Evolutionary conservation across 2,113 vertebrate species (phyloP).

Genomic region (Siphamia tubifer): DNA sequence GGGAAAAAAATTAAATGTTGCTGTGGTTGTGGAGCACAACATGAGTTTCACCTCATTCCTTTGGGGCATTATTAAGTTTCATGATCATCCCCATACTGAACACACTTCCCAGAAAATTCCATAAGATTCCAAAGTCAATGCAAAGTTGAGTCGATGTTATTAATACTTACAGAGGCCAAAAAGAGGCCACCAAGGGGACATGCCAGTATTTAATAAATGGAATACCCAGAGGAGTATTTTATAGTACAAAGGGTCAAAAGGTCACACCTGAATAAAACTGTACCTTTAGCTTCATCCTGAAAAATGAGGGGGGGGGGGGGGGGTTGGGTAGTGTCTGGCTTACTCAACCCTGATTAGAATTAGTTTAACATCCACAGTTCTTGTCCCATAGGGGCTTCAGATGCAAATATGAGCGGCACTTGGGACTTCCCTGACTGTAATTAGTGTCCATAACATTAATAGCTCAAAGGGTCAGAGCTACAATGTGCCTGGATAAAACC

Average conservation of each 20-base stretch:
- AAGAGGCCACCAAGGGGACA: not conserved
- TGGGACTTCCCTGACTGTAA: slow-evolving; percentile 12
- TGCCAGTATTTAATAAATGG: slow-evolving; percentile 9
- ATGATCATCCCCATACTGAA: not conserved
- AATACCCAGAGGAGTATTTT: not conserved
- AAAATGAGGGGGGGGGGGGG: not conserved
- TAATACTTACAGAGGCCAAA: not conserved
- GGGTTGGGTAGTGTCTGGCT: not conserved
- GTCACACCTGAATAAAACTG: slow-evolving; percentile 4
- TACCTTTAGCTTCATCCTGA: not conserved
- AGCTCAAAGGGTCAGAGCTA: not conserved
- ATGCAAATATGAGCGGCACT: slow-evolving; percentile 7
- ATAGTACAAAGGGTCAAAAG: not conserved
- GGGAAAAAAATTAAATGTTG: too few relatives aligned
- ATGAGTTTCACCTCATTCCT: too few relatives aligned
- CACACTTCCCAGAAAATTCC: not conserved
- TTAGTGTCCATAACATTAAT: slow-evolving; percentile 34
- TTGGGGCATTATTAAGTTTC: not conserved
- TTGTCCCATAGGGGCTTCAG: not conserved
- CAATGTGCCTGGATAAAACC: slow-evolving; percentile 1
- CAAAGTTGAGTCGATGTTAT: not conserved
- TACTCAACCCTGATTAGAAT: slow-evolving; percentile 9
- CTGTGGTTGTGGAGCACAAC: too few relatives aligned
- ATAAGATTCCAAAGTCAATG: slow-evolving; percentile 8
- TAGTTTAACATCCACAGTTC: slow-evolving; percentile 21